Base-by-base conservation (phyloP, 2,888 invertebrate species). In the Exephanes ischioxanthus region DNA sequence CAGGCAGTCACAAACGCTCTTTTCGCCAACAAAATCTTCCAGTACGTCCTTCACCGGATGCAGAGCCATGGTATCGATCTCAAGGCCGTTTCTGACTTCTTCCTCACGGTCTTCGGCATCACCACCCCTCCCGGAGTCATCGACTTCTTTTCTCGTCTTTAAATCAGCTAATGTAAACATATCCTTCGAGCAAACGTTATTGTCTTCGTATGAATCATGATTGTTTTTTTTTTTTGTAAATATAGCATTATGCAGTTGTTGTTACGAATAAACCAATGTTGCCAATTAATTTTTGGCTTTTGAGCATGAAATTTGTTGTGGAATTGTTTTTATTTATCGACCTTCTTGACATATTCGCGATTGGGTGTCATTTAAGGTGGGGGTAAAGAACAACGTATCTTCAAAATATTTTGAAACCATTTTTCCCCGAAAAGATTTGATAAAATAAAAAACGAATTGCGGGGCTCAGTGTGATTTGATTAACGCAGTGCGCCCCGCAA, bases 11-110 rank as follows among this genome's bases (percentile, higher is more conserved):
- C 89, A 0, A 77, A 88, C 22, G 80, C 78, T 16, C 82, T 90
- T 7, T 83, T 85, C 68, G 86, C 61, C 1, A 82, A 87, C 55
- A 5, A 19, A 1, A 79, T 55, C 26, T 85, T 87, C 58, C 45
- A 63, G 37, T n/a, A 82, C 14, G 72, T 87, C 0, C 67, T 81
- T 11, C 82, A 84, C 89, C 88, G 87, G 9, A 86, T 89, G 0
- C 75, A 89, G 51, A 86, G 83, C 0, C 89, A 87, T n/a, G 89
- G 91, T 6, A 86, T 92, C 0, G 85, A 92, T 51, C 79, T 92
- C 0, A 68, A 84, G 3, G 86, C 76, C 0, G 3, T 89, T 0
- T 48, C 84, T 0, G 73, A 87, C 9, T 61, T 91, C 22, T 41
- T 89, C n/a, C 80, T 77, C 0, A 67, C 80, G 0, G 53, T 92